Percentiles rank a stretch among this genome's conserved stretches.
Conservation (phyloP, 2,888 invertebrate species). For the Hyppa rectilinea region DNA sequence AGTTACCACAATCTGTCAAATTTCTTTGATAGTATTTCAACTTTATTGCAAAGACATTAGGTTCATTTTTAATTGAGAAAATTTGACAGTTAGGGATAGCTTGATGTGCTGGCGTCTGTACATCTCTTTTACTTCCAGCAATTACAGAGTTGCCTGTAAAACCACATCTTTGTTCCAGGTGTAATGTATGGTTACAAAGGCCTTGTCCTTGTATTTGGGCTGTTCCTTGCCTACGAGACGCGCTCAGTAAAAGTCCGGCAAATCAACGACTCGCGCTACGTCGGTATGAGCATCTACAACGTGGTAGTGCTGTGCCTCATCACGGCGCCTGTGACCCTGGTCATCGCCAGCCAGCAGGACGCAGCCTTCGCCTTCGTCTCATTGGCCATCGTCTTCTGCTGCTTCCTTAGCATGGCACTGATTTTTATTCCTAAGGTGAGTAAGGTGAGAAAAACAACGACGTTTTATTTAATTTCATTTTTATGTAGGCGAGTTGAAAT, state of each 20-base stretch:
- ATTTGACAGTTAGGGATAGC: too few species aligned
- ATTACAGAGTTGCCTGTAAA: background rate
- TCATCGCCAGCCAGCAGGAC: conserved; percentile 99
- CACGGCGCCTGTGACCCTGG: conserved; percentile 99
- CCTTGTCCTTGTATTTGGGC: conserved; percentile 98
- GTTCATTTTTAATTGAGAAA: too few species aligned
- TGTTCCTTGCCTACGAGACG: conserved; percentile 99
- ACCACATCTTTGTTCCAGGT: conserved; percentile 89
- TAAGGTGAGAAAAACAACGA: conserved; percentile 29
- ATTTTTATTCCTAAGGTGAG: conserved; percentile 99
- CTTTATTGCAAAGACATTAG: too few species aligned
- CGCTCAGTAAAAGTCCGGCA: conserved; percentile 98
- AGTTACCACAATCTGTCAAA: too few species aligned
- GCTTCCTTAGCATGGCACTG: conserved; percentile 99
- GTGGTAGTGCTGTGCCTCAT: conserved; percentile 99
- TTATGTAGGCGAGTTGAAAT: conserved; percentile 3
- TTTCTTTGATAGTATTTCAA: too few species aligned
- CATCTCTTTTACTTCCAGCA: background rate
- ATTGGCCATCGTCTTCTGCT: conserved; percentile 98
- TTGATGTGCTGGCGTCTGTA: too few species aligned
- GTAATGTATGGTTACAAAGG: conserved; percentile 99
- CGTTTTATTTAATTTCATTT: background rate
- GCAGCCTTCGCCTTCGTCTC: conserved; percentile 99
- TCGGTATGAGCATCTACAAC: conserved; percentile 99
- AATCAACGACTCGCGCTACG: conserved; percentile 99